Evolutionary conservation across 2,797 vertebrate species (phyloP), one percentile per base, ranked within the genome.

Genomic region (Scomberomorus guttatus): DNA sequence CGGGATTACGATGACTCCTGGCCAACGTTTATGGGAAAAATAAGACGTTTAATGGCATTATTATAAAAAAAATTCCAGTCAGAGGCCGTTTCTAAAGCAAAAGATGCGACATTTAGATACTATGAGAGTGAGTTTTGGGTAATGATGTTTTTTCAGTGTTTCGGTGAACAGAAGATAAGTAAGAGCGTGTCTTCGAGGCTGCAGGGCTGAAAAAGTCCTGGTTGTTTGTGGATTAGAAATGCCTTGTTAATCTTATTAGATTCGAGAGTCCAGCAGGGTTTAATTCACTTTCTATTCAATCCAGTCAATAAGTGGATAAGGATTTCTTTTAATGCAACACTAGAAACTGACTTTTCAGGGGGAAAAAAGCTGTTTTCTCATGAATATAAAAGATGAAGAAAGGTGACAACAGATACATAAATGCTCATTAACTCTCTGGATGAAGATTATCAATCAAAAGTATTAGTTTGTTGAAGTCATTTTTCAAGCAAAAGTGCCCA

Each of bases 181-280:
- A 13, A 24, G 48, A 78, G n/a, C 8, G 2, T 1, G 27, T 67
- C 61, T 69, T 22, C 2, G 15, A 72, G 27, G 59, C 72, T 72
- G 37, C 68, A 1, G 75, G 70, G 55, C 39, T 57, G 24, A 22
- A 48, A 63, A 59, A 58, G 67, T 73, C 71, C 15, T 54, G 18
- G 2, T 65, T 86, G 81, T 85, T 88, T 76, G 62, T 68, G 86
- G 87, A 85, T 91, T 90, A 89, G 63, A 80, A 82, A 89, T 72
- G 79, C 68, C 27, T 75, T 59, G 65, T 79, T 88, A 89, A 90
- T 90, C 79, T 73, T 22, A 79, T 90, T 87, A 86, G 71, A 84
- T 86, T 63, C 70, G 80, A 66, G 50, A 74, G 71, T 81, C 62
- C 79, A 80, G 24, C 50, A 60, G 63, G 63, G 20, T 84, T 81